Evolutionary conservation across 2,113 vertebrate genomes (phyloP), one percentile per base, ranked within the genome.

Genomic region (Takifugu bimaculatus): DNA sequence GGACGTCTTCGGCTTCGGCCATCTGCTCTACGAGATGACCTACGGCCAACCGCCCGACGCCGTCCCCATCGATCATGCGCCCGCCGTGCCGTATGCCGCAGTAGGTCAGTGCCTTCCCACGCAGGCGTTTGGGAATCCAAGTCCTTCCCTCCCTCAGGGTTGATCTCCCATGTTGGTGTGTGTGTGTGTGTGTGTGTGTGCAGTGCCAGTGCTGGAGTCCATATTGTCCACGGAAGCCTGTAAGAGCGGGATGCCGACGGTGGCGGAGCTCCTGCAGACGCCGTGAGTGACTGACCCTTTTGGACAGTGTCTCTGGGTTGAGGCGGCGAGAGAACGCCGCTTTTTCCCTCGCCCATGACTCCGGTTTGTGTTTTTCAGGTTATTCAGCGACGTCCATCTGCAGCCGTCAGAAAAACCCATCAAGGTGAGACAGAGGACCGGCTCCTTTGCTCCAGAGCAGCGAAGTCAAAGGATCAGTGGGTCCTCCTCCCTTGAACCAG

Each of bases 21-120:
- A 96, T 75, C 90, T 98, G 82, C 83, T 99, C 2, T 98, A 95
- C 66, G 97, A 99, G 91, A 98, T 99, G 93, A 94, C 93, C 0
- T 99, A 96, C 0, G 97, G 96, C 26, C 91, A 90, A 42, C 95
- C 94, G 0, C 95, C 95, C 0, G 95, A 96, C 74, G 76, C 78
- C 0, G 79, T 96, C 51, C 96, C 97, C 4, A 80, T 96, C 1
- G 95, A 97, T 60, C 89, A 83, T 54, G 96, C 90, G 69, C 92
- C 94, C 14, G 85, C 91, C 27, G 91, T 88, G 13, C 93, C 94
- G 0, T 93, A 91, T 61, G 69, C 90, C 26, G 82, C 92, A 71
- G 90, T 98, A 69, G 95, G 96, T 98, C 72, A 84, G 95, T 95
- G 55, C 2, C 10, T 4, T 4, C 3, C 43, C 4, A 42, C 44